A percentile compares a stretch with the other conserved stretches of the same genome.
Evolutionary conservation across 1,140 invertebrate genomes (phyloP).

Genomic region (Zeugodacus cucurbitae): DNA sequence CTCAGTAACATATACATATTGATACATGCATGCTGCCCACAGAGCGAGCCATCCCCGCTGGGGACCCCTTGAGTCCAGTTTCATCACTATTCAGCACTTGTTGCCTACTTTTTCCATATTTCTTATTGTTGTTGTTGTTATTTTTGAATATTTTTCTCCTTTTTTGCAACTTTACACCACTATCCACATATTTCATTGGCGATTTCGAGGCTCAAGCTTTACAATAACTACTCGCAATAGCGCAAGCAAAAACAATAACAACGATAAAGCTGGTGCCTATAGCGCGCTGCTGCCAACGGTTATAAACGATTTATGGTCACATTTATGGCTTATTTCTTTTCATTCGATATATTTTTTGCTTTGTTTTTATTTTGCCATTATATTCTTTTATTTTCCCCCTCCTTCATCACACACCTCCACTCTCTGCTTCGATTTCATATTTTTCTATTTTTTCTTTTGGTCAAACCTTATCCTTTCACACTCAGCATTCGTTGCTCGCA

Average conservation of each 20-base stretch:
- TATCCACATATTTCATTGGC: constrained; percentile 9
- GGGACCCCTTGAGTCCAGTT: background rate
- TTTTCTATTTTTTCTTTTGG: constrained; percentile 32
- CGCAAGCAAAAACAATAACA: background rate
- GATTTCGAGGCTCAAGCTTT: background rate
- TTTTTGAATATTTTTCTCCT: background rate
- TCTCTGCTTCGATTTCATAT: background rate
- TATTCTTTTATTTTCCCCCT: background rate
- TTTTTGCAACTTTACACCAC: background rate
- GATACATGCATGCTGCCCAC: background rate
- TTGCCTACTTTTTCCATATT: background rate
- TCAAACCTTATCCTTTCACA: background rate
- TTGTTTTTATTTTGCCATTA: background rate
- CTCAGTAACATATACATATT: background rate
- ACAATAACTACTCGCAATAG: background rate
- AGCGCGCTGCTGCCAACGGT: background rate
- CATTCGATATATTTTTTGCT: background rate
- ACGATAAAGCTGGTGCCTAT: background rate
- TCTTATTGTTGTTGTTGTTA: background rate
- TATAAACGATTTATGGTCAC: constrained; percentile 44
- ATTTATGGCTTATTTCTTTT: constrained; percentile 45
- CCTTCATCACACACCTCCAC: background rate
- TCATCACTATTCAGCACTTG: background rate
- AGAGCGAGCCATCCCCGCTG: background rate
- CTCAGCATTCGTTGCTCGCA: background rate